Conservation (phyloP, 2,797 vertebrate species). For the Antennarius maculatus region DNA sequence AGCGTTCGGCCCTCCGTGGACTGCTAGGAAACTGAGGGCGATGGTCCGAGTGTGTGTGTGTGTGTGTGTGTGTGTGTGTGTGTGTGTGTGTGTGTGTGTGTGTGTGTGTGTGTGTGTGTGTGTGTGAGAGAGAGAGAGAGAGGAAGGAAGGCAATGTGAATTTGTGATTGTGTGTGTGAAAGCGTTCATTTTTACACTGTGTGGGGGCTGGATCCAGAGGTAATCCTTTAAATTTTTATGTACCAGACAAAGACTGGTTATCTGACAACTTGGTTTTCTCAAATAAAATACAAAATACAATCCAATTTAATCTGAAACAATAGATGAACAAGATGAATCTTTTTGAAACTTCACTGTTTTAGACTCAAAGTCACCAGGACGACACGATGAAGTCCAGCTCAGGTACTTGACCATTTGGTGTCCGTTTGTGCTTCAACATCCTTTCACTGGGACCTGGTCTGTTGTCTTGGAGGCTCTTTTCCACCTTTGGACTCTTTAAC, state of each 20-base stretch:
- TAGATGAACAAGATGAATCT: no score
- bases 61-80: slow-evolving; percentile 16
- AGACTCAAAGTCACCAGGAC: no score
- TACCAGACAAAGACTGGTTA: background rate
- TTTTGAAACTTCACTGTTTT: no score
- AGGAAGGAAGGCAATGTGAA: slow-evolving; percentile 4
- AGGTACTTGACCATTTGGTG: no score
- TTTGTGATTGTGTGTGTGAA: slow-evolving; percentile 4
- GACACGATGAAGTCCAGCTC: no score
- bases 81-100: no score
- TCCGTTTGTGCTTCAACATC: no score
- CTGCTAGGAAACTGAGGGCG: slow-evolving; percentile 31
- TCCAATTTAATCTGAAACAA: background rate
- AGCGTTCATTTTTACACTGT: slow-evolving; percentile 13
- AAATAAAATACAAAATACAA: background rate
- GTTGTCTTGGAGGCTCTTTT: no score
- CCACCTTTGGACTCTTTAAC: no score
- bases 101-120: slow-evolving; percentile 3
- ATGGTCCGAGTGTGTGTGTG: slow-evolving; percentile 25
- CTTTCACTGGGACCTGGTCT: no score
- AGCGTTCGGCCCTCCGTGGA: slow-evolving; percentile 6
- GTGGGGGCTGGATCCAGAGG: no score
- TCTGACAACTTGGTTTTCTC: background rate
- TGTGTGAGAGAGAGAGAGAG: slow-evolving; percentile 6
- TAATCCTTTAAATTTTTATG: no score